Evolutionary conservation across 2,113 vertebrate species (phyloP), one percentile per base, ranked within the genome.

Genomic region (Percopsis transmontana): DNA sequence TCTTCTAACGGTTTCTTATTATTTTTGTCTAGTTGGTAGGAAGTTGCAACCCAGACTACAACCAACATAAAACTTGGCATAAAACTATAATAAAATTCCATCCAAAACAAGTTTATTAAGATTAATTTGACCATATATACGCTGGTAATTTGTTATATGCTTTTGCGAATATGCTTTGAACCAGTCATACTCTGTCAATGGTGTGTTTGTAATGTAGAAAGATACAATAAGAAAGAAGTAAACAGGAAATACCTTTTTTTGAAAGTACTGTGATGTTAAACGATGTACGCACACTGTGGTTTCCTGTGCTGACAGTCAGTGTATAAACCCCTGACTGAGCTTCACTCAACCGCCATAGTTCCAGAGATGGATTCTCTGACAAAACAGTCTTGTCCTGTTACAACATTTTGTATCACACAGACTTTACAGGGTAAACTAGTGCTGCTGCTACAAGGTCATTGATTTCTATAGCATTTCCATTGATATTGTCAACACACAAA

Each of bases 301-400:
- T 70, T 77, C 53, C 71, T 53, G 64, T 58, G 23, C 39, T 47
- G 69, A 84, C 80, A 18, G 27, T 85, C 72, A 90, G 66, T n/a
- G 42, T 77, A 45, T 90, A 91, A 58, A 68, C 12, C 39, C 90
- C 89, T n/a, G 80, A 48, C 5, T 84, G 2, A 47, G 72, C 73
- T 14, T 42, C 60, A 48, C 72, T 81, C 47, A 90, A 74, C 23
- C n/a, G 14, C 56, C 15, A 13, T 2, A 91, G 77, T 61, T 69
- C 38, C 58, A 89, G 69, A 75, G 69, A 81, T 45, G 19, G 24
- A 23, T 5, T 75, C 19, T 55, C 13, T 71, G 87, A 87, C 38
- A 90, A 51, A 21, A 39, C 2, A 2, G 1, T 14, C n/a, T 80
- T 20, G 42, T 79, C 76, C 90, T 91, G 58, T 45, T 27, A 40